These are phyloP conservation scores for Suricata suricatta DNA, from an alignment of 2,113 vertebrate species.

Conservation along the genomic window DNA sequence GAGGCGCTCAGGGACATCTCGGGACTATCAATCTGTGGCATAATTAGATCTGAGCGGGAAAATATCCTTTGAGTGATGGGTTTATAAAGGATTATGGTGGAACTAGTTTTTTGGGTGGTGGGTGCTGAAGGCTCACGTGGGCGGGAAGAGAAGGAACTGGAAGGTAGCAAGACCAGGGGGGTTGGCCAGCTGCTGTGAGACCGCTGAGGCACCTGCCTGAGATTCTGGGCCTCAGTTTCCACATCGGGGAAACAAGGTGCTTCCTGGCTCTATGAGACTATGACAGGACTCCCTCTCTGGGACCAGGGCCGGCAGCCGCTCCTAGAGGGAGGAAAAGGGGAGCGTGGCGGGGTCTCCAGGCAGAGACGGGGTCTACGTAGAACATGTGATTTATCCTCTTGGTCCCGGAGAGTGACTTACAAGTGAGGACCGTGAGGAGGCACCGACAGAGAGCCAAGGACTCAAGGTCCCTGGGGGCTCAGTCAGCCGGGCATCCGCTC, in stretches of 20 bases:
- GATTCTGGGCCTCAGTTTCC: not conserved
- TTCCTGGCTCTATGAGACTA: not conserved
- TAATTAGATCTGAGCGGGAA: not conserved
- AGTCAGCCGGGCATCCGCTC: no score
- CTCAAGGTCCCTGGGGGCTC: no score
- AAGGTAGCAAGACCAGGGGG: fast-evolving
- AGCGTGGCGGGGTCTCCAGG: not conserved
- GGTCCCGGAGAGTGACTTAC: not conserved
- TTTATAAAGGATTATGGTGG: not conserved
- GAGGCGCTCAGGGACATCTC: not conserved
- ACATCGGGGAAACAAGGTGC: not conserved
- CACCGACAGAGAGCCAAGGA: not conserved
- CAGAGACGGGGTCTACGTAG: no score
- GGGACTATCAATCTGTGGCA: not conserved
- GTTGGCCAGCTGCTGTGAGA: not conserved
- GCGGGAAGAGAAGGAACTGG: not conserved
- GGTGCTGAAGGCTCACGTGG: not conserved
- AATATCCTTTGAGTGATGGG: not conserved
- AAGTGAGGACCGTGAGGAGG: fast-evolving
- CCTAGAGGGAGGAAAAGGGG: no score
- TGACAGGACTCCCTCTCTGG: not conserved
- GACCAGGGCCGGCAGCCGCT: not conserved
- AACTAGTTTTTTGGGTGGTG: not conserved
- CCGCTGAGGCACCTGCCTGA: fast-evolving
- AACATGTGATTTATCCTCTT: no score